Percentiles rank a stretch among this genome's conserved stretches.
phyloP scores from a whole-genome alignment of 2,797 vertebrate species.

The Chiroxiphia lanceolata region DNA sequence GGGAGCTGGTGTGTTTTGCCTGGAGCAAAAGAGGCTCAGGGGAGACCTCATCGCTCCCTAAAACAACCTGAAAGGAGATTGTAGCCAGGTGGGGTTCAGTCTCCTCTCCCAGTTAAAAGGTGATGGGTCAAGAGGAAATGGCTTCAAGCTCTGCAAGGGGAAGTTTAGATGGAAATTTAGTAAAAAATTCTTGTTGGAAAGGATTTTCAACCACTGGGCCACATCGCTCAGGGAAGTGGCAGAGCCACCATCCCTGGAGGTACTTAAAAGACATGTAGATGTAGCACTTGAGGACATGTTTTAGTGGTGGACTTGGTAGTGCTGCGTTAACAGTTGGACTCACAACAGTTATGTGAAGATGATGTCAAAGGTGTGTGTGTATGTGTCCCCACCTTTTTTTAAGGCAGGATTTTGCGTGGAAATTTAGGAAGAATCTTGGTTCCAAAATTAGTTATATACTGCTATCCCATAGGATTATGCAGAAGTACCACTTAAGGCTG shows the following conservation, averaged over 20 bases:
- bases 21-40: not conserved
- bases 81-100: fast-evolving
- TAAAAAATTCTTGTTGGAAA: not conserved
- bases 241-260: not conserved
- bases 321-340: not conserved
- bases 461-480: not conserved
- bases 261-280: not conserved
- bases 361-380: not conserved
- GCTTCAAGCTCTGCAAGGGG: not conserved
- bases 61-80: fast-evolving
- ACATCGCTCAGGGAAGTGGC: not conserved
- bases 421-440: not conserved
- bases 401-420: not conserved
- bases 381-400: not conserved
- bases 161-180: not conserved
- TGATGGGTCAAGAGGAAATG: not conserved
- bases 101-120: not conserved
- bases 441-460: not conserved
- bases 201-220: not conserved
- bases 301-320: not conserved
- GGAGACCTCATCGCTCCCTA: fast-evolving
- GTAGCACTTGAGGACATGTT: not conserved
- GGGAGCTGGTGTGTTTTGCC: not conserved
- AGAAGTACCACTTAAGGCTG: not conserved
- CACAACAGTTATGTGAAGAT: not conserved